Evolutionary conservation across 2,888 invertebrate species (phyloP).

Genomic region (Lacanobia oleracea): DNA sequence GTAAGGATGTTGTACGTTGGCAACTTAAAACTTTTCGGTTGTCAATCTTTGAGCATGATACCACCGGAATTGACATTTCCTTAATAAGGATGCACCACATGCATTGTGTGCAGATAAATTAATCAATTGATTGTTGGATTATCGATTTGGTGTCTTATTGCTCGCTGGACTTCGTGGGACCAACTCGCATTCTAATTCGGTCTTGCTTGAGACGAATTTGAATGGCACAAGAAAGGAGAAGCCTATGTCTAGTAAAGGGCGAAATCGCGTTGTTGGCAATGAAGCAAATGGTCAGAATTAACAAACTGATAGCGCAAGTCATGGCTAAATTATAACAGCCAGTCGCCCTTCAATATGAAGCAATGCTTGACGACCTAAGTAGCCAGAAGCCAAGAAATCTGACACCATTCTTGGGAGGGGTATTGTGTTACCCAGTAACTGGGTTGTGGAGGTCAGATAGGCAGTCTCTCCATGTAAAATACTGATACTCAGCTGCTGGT

Average conservation of each 20-base stretch:
- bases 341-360: too few species aligned
- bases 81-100: neutral
- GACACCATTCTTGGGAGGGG: too few species aligned
- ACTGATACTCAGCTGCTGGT: too few species aligned
- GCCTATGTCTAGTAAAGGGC: neutral
- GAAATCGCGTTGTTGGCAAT: neutral
- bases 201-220: neutral
- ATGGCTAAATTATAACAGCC: too few species aligned
- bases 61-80: neutral
- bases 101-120: neutral
- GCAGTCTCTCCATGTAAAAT: too few species aligned
- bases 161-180: too few species aligned
- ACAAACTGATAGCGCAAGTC: too few species aligned
- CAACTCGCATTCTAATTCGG: neutral
- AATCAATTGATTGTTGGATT: neutral
- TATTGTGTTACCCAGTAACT: too few species aligned
- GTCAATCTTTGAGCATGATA: neutral
- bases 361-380: too few species aligned
- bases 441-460: too few species aligned
- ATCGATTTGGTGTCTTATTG: neutral
- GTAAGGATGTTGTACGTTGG: neutral
- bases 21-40: neutral
- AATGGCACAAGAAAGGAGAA: neutral
- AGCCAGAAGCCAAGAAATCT: too few species aligned
- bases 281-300: neutral